Base-by-base conservation (phyloP, 2,113 vertebrate species). In the Cynoglossus semilaevis region DNA sequence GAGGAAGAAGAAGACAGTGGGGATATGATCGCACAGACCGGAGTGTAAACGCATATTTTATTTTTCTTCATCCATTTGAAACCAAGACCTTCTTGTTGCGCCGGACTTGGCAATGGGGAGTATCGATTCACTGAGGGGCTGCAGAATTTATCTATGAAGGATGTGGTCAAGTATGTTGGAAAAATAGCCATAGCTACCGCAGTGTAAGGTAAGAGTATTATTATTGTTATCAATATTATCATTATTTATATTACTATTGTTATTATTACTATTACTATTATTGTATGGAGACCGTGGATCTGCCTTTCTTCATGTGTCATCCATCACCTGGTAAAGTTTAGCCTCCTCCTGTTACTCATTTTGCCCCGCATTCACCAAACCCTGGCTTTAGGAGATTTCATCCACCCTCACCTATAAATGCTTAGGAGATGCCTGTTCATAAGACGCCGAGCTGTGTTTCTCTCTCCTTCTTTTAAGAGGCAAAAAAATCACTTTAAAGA, bases 151-250 rank as follows among this genome's bases (percentile, higher is more conserved):
- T 88, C 87, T 85, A 86, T 91, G 85, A 91, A 91, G 88, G 88
- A 92, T 91, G 92, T 88, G 91, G 91, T 90, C 92, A 93, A 93
- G 93, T 91, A 92, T 91, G 92, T 90, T 94, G 94, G 94, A 89
- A 92, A 93, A 92, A 94, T 91, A 97, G 94, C 93, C 95, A 91
- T 93, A 94, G 94, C 92, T 92, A 93, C 93, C 94, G 93, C 93
- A 94, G 94, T 94, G 96, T 92, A 96, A 97, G 97, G 97, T 98
- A 96, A 85, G 85, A 76, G 53, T 17, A 45, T 41, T n/a, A 11
- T 47, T 47, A 58, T 69, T 43, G 40, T 53, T 51, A 15, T 55
- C 37, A 43, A 54, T 41, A 56, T 67, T 54, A 44, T 57, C 49
- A 34, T 58, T n/a, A n/a, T 61, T 11, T 34, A 67, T 54, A 19